phyloP scores from a whole-genome alignment of 64 coral and sea anemone genomes.

The Stylophora pistillata region DNA sequence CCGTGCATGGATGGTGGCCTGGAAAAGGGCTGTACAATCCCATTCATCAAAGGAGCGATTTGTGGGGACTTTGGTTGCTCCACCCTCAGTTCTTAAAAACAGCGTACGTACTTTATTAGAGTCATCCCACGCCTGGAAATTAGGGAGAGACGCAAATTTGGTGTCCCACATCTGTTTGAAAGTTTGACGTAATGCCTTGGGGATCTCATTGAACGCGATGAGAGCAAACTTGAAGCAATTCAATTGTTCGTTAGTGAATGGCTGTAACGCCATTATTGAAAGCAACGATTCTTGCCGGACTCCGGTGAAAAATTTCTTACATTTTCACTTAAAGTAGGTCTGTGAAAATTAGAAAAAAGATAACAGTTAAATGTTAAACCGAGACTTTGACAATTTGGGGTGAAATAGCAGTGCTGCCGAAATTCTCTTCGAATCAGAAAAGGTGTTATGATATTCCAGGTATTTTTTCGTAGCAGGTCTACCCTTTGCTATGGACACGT shows the following conservation, averaged over 20 bases:
- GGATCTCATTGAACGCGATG: not conserved
- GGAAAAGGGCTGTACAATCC: slow-evolving; percentile 1
- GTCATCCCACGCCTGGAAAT: slow-evolving; percentile 13
- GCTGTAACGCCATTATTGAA: too few relatives aligned
- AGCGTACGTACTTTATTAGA: not conserved
- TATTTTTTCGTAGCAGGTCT: too few relatives aligned
- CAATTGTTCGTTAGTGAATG: not conserved
- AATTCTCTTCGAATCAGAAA: too few relatives aligned
- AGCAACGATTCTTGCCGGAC: too few relatives aligned
- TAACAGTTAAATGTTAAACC: too few relatives aligned
- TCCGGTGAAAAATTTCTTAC: too few relatives aligned
- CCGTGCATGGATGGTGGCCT: slow-evolving; percentile 5
- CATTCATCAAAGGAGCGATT: not conserved
- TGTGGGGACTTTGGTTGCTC: not conserved
- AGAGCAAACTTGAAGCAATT: not conserved
- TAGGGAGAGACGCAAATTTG: not conserved
- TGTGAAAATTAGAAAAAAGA: too few relatives aligned
- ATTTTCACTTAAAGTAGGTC: too few relatives aligned
- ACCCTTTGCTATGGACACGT: too few relatives aligned
- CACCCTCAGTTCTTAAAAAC: not conserved
- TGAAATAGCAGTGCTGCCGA: too few relatives aligned
- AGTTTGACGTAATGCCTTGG: not conserved
- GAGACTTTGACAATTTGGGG: too few relatives aligned
- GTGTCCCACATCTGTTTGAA: slow-evolving; percentile 25
- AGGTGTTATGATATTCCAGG: too few relatives aligned